Evolutionary conservation across 2,888 invertebrate species (phyloP), one percentile per base, ranked within the genome.

Genomic region (Rhynchonema sp.): DNA sequence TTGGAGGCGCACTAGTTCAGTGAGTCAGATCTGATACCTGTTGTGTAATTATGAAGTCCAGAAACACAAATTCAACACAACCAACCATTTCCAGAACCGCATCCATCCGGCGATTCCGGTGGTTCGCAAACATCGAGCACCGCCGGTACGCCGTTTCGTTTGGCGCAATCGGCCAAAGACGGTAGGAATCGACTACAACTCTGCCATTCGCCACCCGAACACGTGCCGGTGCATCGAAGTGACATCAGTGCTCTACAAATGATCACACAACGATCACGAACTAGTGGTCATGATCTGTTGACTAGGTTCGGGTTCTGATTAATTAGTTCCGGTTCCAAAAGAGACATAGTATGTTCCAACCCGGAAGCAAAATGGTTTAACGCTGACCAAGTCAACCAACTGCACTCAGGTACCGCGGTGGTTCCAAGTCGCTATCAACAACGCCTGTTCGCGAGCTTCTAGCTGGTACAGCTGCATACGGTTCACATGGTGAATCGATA

Each of bases 131-230:
- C 23, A n/a, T 38, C 38, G 38, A 17, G 23, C 20, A 6, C 30
- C 26, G 38, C 23, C 56, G 52, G 52, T 22, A 52, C 56, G 9
- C 56, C 62, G 49, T 62, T 62, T 52, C 23, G 55, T 29, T 61
- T 62, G 23, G 49, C 57, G 22, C 13, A 1, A 1, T 30, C 22
- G 49, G 57, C 54, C 30, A 9, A 25, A 22, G 62, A 62, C 58
- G 62, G 62, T 1, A 57, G 62, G 23, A 59, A 62, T 17, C 61
- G 62, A 13, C 59, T 62, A n/a, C 62, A 62, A 52, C 53, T 62
- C n/a, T 57, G 61, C 46, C 62, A 62, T 56, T 46, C 46, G 23
- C 61, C 62, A 30, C 62, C 62, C 29, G 58, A 56, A 29, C 54
- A 49, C 59, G 59, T 61, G 28, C 49, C 59, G 46, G 62, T 62